A percentile compares a stretch with the other conserved stretches of the same genome.
Evolutionary conservation across 2,113 vertebrate species (phyloP).

Genomic region (Campylomormyrus tamandua): DNA sequence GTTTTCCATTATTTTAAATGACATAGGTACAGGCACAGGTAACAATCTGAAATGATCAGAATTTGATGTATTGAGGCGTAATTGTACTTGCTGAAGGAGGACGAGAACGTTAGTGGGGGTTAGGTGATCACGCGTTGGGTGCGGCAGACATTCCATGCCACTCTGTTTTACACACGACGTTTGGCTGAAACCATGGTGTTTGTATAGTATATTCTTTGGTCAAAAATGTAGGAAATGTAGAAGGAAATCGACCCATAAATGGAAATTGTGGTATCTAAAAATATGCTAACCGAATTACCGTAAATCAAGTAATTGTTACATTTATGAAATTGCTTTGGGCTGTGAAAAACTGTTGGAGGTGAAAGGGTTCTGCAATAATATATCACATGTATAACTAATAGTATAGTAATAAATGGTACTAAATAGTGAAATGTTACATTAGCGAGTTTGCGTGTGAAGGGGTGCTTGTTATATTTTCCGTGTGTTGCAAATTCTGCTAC

Average conservation of each 20-base stretch:
- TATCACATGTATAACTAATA: not conserved
- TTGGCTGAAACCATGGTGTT: not conserved
- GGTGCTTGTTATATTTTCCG: not conserved
- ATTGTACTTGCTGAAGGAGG: not conserved
- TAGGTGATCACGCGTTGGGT: not conserved
- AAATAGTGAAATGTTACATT: not conserved
- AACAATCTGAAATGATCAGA: not conserved
- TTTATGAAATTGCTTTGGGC: not conserved
- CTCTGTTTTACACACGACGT: not conserved
- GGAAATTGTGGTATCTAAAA: not conserved
- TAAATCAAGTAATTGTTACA: not conserved
- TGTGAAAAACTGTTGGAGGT: not conserved
- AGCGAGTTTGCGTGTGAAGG: not conserved
- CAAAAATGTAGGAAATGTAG: not conserved
- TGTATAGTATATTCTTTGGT: not conserved
- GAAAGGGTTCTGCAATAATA: not conserved
- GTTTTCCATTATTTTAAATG: not conserved
- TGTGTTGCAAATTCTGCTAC: not conserved
- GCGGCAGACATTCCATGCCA: not conserved
- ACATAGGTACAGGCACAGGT: not conserved
- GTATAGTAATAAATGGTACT: not conserved
- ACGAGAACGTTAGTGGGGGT: too few species aligned
- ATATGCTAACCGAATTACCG: not conserved
- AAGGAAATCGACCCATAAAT: not conserved
- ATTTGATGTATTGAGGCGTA: not conserved